Evolutionary conservation across 2,113 vertebrate genomes (phyloP), one percentile per base, ranked within the genome.

Genomic region (Abramis brama): DNA sequence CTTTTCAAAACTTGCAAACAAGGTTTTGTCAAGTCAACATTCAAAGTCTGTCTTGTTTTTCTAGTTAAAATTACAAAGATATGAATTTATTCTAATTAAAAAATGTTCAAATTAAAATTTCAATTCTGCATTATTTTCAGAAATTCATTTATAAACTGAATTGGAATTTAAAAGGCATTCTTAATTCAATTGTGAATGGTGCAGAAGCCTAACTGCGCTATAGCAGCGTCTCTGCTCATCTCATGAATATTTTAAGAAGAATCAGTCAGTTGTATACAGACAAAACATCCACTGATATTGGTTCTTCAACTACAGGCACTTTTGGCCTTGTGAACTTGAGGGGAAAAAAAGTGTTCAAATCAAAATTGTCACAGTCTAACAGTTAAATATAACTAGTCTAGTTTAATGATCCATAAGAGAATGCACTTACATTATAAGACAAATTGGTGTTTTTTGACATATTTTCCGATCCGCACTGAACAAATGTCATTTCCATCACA

Each of bases 271-370:
- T 77, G 75, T 19, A 73, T 60, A 57, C 12, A 70, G 36, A 17
- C 59, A 59, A 23, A 62, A 74, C 64, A 52, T 74, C 23, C 33
- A 86, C n/a, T 21, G 62, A 33, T 33, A 70, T n/a, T n/a, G n/a
- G n/a, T n/a, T n/a, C n/a, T n/a, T n/a, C n/a, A n/a, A n/a, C n/a
- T n/a, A n/a, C n/a, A n/a, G n/a, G n/a, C n/a, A n/a, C n/a, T n/a
- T n/a, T n/a, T n/a, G n/a, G n/a, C n/a, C n/a, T n/a, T n/a, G n/a
- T n/a, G n/a, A n/a, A n/a, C n/a, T n/a, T n/a, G n/a, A n/a, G n/a
- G n/a, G n/a, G n/a, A n/a, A n/a, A n/a, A n/a, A n/a, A n/a, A n/a
- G n/a, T n/a, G n/a, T n/a, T n/a, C n/a, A n/a, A n/a, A n/a, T n/a
- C n/a, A n/a, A n/a, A n/a, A n/a, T n/a, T n/a, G n/a, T n/a, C n/a